Evolutionary conservation across 2,888 invertebrate genomes (phyloP).

Genomic region (Amaurobius ferox): DNA sequence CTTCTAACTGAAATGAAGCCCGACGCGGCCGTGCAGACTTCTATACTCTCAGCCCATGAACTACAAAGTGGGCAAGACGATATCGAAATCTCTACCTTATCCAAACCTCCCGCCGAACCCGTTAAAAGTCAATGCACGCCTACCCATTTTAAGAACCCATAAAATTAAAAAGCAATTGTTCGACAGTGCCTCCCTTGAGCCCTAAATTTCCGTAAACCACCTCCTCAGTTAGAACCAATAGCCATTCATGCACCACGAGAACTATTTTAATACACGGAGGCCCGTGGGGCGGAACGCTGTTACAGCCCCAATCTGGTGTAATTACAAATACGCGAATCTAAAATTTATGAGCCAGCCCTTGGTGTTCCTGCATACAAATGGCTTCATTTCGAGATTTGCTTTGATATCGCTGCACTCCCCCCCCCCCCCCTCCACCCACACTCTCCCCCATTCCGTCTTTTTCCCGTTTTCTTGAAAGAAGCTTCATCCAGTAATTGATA

Average conservation of each 20-base stretch:
- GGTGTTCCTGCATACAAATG: constrained; percentile 28
- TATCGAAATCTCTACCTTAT: no score
- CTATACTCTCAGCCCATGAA: no score
- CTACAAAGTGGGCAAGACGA: no score
- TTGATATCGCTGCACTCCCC: background rate
- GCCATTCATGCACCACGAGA: background rate
- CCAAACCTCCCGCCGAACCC: no score
- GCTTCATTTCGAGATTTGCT: constrained; percentile 22
- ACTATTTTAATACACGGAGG: constrained; percentile 25
- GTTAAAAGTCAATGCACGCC: no score
- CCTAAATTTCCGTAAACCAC: background rate
- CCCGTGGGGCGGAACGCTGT: constrained; percentile 23
- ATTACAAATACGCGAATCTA: constrained; percentile 47
- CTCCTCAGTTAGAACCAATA: background rate
- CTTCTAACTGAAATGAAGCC: no score
- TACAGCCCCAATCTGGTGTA: constrained; percentile 29
- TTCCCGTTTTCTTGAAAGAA: background rate
- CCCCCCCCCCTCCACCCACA: background rate
- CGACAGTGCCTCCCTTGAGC: background rate
- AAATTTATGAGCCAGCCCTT: constrained; percentile 35
- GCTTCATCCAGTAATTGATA: background rate
- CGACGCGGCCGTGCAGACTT: no score
- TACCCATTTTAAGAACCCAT: background rate
- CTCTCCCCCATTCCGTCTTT: background rate
- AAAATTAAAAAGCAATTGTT: background rate